A percentile compares a stretch with the other conserved stretches of the same genome.
phyloP scores from a whole-genome alignment of 30 jellyfish, hydroid and myxozoan genomes.

The Aurelia aurita complex sp. Pacific region DNA sequence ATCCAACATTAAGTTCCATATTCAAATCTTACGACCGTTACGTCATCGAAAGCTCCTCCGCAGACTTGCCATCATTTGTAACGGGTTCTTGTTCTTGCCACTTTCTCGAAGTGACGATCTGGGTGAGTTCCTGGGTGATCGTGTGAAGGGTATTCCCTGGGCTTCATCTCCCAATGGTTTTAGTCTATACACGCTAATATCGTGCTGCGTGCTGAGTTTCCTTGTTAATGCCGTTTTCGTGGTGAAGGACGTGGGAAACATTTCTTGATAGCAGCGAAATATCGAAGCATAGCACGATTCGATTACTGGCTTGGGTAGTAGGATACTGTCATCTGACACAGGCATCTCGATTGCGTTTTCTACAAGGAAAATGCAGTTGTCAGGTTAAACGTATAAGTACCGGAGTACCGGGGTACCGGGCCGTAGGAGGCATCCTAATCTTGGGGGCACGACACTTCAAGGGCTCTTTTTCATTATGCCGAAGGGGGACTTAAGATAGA shows the following conservation, averaged over 20 bases:
- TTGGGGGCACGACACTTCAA: too few species aligned
- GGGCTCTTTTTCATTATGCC: too few species aligned
- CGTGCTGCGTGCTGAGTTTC: constrained; percentile 41
- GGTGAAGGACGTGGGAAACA: constrained; percentile 64
- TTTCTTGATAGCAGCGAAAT: constrained; percentile 69
- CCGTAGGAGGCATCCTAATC: too few species aligned
- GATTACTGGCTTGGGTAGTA: constrained; percentile 70
- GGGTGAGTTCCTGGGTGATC: constrained; percentile 52
- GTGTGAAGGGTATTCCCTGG: constrained; percentile 5
- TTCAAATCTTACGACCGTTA: not conserved
- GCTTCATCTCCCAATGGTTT: constrained; percentile 47
- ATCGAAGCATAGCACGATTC: constrained; percentile 74
- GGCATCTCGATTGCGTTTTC: constrained; percentile 41
- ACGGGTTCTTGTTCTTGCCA: constrained; percentile 29
- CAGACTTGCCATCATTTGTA: constrained; percentile 62
- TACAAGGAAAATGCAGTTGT: not conserved
- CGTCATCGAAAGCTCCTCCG: constrained; percentile 61
- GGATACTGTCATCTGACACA: constrained; percentile 42
- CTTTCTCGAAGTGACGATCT: constrained; percentile 54
- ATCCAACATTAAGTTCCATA: too few species aligned
- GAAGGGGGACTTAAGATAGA: too few species aligned
- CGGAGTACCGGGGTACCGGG: too few species aligned
- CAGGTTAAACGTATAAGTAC: too few species aligned
- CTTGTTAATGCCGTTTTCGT: constrained; percentile 50
- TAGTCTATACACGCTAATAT: constrained; percentile 32